phyloP scores from a whole-genome alignment of 2,797 vertebrate genomes.

The Danio jaintianensis region DNA sequence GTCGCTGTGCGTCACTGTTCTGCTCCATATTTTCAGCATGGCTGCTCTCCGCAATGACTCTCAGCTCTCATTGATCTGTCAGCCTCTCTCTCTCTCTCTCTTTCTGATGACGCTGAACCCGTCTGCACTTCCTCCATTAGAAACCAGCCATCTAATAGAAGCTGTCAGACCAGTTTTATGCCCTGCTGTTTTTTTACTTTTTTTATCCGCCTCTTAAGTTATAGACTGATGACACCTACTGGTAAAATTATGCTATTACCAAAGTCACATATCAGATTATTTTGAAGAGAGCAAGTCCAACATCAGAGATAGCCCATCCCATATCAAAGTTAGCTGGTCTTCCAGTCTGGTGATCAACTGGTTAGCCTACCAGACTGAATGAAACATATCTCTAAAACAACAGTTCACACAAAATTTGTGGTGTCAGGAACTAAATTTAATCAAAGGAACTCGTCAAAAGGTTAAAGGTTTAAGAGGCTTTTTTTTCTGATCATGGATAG shows the following conservation, averaged over 20 bases:
- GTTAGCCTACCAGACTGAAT: not conserved
- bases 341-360: not conserved
- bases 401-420: no score
- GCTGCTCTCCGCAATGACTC: constrained; percentile 79
- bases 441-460: no score
- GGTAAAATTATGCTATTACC: not conserved
- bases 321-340: not conserved
- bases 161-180: constrained; percentile 16
- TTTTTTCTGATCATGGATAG: no score
- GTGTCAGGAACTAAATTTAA: no score
- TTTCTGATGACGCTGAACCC: constrained; percentile 30
- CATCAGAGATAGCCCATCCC: not conserved
- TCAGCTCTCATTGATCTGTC: constrained; percentile 58
- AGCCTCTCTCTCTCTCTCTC: constrained; percentile 45
- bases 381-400: not conserved
- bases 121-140: constrained; percentile 42
- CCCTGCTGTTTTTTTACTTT: not conserved
- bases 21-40: constrained; percentile 80
- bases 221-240: constrained; percentile 40
- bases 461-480: no score
- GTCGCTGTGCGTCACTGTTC: constrained; percentile 76
- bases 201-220: not conserved
- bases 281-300: not conserved
- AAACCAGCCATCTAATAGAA: constrained; percentile 37
- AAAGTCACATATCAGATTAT: not conserved